Conservation (phyloP, 1,140 invertebrate genomes). For the Ylistrum balloti region DNA sequence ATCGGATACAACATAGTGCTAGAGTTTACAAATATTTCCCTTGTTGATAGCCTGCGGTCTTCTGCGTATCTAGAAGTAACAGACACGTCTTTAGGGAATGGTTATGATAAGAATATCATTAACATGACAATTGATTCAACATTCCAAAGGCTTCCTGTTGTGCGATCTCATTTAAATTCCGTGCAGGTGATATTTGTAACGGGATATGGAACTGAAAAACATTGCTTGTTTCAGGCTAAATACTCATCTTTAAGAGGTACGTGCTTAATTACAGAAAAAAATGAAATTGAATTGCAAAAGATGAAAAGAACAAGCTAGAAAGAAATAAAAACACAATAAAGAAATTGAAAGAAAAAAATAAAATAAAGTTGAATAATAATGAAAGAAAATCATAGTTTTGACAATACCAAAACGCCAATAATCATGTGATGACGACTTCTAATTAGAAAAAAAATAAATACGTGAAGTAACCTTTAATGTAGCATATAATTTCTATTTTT, state of each 20-base stretch:
- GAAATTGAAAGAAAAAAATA: too few species aligned
- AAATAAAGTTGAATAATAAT: too few species aligned
- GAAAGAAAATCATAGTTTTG: too few species aligned
- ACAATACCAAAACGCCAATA: too few species aligned
- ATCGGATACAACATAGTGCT: constrained; percentile 31
- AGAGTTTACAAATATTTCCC: neutral
- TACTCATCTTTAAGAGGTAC: neutral
- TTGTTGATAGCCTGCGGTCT: neutral
- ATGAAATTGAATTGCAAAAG: too few species aligned
- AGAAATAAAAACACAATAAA: too few species aligned
- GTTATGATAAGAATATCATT: neutral
- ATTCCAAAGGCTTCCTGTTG: neutral
- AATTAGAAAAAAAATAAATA: too few species aligned
- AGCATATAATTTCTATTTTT: too few species aligned
- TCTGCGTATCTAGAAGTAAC: neutral
- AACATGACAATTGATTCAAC: neutral
- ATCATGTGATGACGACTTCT: too few species aligned
- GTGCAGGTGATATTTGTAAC: neutral
- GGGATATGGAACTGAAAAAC: neutral
- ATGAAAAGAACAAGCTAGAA: too few species aligned
- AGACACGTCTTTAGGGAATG: neutral
- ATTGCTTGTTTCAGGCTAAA: neutral
- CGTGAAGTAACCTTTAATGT: too few species aligned
- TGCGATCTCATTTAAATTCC: neutral
- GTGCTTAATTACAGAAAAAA: neutral